Evolutionary conservation across 2,888 invertebrate species (phyloP).

Genomic region (Conus canariensis): DNA sequence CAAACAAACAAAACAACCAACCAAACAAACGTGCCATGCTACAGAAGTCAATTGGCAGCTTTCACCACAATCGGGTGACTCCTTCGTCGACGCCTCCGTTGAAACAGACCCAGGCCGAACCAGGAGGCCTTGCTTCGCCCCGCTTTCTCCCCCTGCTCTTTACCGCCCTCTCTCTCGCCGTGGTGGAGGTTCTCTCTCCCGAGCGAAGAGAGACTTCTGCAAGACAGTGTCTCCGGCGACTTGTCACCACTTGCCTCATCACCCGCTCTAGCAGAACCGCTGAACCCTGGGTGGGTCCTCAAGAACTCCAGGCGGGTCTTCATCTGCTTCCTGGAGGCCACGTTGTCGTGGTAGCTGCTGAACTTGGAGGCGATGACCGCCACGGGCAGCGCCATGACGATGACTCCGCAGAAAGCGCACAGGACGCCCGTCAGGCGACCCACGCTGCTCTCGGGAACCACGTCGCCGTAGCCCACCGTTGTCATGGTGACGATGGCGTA

Average conservation of each 20-base stretch:
- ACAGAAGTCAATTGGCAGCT: no score
- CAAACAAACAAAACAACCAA: no score
- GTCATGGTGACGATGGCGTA: conserved; percentile 49
- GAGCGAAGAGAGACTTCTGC: no score
- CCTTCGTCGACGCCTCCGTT: no score
- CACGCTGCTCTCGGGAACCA: conserved; percentile 33
- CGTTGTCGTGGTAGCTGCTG: conserved; percentile 68
- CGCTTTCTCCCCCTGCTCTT: not conserved
- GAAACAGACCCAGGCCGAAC: no score
- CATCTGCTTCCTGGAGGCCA: conserved; percentile 6
- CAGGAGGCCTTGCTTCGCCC: not conserved
- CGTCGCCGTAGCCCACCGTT: conserved; percentile 49
- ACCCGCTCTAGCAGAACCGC: not conserved
- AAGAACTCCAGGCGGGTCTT: not conserved
- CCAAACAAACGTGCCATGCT: no score
- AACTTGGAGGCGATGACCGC: conserved; percentile 65
- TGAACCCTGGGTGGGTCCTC: not conserved
- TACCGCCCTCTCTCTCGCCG: not conserved
- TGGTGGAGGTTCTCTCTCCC: no score
- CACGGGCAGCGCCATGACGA: conserved; percentile 43
- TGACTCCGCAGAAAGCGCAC: conserved; percentile 42
- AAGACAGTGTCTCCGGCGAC: not conserved
- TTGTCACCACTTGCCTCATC: not conserved
- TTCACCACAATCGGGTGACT: no score
- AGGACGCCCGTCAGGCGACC: conserved; percentile 36